These are phyloP conservation scores for Brachyhypopomus occidentalis DNA, from an alignment of 2,113 vertebrate genomes.

Conservation along the genomic window DNA sequence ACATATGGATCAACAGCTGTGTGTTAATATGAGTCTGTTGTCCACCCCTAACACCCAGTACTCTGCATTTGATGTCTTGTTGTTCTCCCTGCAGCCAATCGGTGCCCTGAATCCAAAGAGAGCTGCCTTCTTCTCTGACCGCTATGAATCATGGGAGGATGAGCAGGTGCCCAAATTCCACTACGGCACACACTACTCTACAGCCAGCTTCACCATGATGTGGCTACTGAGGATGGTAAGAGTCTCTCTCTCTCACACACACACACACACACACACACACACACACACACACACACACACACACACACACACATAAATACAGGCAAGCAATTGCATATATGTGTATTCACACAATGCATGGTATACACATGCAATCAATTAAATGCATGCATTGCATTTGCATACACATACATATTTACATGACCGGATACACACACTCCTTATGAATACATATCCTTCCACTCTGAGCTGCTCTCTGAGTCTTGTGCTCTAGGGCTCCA, in stretches of 20 bases:
- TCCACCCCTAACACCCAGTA: too few species aligned
- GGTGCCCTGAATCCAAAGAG: slow-evolving; percentile 97
- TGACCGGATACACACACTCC: too few species aligned
- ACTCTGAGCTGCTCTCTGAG: too few species aligned
- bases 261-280: not conserved
- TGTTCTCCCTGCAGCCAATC: slow-evolving; percentile 77
- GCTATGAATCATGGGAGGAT: slow-evolving; percentile 95
- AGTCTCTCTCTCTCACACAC: slow-evolving; percentile 35
- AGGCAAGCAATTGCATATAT: not conserved
- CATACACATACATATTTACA: too few species aligned
- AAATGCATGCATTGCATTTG: too few species aligned
- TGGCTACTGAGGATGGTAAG: slow-evolving; percentile 97
- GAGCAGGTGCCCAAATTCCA: slow-evolving; percentile 98
- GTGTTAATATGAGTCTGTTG: too few species aligned
- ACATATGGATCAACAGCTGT: too few species aligned
- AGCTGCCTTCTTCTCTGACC: slow-evolving; percentile 92
- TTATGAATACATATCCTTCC: too few species aligned
- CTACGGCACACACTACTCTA: slow-evolving; percentile 98
- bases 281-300: not conserved
- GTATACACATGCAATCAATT: not conserved
- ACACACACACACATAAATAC: not conserved
- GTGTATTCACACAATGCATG: not conserved
- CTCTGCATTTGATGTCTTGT: not conserved
- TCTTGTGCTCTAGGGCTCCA: too few species aligned
- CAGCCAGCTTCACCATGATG: slow-evolving; percentile 90